phyloP scores from a whole-genome alignment of 2,113 vertebrate species.

The Tachuris rubrigastra region DNA sequence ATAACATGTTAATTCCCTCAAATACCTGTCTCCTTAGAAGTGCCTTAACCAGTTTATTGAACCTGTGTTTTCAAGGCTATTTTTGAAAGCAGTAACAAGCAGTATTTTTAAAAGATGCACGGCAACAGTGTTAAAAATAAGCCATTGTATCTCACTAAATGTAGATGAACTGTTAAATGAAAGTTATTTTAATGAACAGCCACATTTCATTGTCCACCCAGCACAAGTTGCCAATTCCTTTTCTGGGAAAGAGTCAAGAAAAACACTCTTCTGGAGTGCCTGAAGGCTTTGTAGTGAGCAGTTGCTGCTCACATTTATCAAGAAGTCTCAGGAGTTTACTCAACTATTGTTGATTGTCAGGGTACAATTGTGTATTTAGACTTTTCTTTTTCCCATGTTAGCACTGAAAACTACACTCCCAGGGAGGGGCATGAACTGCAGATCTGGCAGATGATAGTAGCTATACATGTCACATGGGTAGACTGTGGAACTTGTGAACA shows the following conservation, averaged over 20 bases:
- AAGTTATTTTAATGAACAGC: conserved; percentile 68
- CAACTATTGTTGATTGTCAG: conserved; percentile 35
- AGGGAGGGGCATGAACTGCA: conserved; percentile 45
- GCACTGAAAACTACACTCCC: conserved; percentile 48
- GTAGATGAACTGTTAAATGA: conserved; percentile 58
- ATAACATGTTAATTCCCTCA: not conserved
- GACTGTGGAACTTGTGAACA: conserved; percentile 29
- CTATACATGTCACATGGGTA: conserved; percentile 18
- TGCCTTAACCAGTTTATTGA: not conserved
- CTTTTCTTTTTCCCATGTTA: conserved; percentile 57
- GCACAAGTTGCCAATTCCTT: conserved; percentile 60
- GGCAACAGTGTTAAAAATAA: conserved; percentile 68
- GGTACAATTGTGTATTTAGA: conserved; percentile 41
- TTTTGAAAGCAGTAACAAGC: not conserved
- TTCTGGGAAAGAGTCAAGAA: conserved; percentile 74
- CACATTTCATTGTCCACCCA: conserved; percentile 68
- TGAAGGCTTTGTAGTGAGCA: conserved; percentile 35
- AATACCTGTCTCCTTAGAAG: not conserved
- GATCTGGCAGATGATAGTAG: conserved; percentile 39
- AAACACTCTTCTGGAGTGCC: conserved; percentile 59
- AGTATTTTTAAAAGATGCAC: not conserved
- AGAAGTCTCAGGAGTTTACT: conserved; percentile 42
- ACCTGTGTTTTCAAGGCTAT: not conserved
- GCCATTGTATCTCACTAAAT: conserved; percentile 64
- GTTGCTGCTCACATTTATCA: conserved; percentile 36